Percentiles rank a stretch among this genome's conserved stretches.
These are phyloP conservation scores for Xyrichtys novacula DNA, from an alignment of 2,797 vertebrate genomes.

Conservation along the genomic window DNA sequence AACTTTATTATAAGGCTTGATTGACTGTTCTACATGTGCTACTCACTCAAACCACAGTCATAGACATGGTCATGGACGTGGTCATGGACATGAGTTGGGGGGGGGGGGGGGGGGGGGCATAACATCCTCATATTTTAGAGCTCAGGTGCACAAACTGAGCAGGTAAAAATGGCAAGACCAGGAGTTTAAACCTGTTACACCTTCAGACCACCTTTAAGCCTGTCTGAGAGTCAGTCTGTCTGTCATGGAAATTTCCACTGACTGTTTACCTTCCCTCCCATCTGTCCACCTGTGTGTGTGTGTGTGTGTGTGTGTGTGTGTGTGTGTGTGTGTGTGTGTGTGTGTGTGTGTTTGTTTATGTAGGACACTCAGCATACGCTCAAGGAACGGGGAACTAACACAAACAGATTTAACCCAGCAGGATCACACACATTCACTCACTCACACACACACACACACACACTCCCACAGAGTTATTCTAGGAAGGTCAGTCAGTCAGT, in stretches of 20 bases:
- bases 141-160: neutral
- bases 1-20: too few relatives aligned
- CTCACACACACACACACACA: constrained; percentile 7
- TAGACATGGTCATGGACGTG: too few relatives aligned
- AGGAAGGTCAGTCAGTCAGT: constrained; percentile 31
- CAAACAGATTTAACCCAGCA: constrained; percentile 25
- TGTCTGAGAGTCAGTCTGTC: constrained; percentile 1
- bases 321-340: constrained; percentile 9
- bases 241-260: constrained; percentile 52
- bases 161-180: too few relatives aligned
- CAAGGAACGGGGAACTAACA: constrained; percentile 12
- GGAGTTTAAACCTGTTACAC: neutral
- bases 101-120: too few relatives aligned
- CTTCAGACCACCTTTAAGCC: neutral
- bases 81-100: too few relatives aligned
- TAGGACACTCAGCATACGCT: constrained; percentile 28
- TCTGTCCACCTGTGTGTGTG: constrained; percentile 27
- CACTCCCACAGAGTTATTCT: neutral
- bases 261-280: constrained; percentile 43
- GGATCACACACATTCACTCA: constrained; percentile 11
- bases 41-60: too few relatives aligned
- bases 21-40: too few relatives aligned
- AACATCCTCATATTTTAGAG: neutral
- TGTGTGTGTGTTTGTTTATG: neutral
- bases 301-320: neutral